Percentiles rank a stretch among this genome's conserved stretches.
These are phyloP conservation scores for Lasiurus cinereus DNA, from an alignment of 2,113 vertebrate species.

Conservation along the genomic window DNA sequence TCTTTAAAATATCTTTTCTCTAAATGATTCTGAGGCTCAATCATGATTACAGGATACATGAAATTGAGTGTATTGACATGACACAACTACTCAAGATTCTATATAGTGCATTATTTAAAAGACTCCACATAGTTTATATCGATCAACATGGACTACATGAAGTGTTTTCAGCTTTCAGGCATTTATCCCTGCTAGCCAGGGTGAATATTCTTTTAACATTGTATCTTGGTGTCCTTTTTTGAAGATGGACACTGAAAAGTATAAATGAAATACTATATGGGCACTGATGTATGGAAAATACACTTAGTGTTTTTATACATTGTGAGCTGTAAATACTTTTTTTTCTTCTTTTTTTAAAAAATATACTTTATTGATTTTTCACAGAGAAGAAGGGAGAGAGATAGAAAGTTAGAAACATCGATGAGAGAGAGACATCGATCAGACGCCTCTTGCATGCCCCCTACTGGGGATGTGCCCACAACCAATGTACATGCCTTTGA, in stretches of 20 bases:
- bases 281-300: conserved; percentile 74
- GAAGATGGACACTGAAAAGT: conserved; percentile 35
- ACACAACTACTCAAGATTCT: conserved; percentile 74
- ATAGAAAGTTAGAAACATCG: no score
- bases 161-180: conserved; percentile 64
- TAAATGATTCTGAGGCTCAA: conserved; percentile 57
- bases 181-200: conserved; percentile 58
- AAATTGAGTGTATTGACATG: conserved; percentile 75
- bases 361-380: no score
- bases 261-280: conserved; percentile 71
- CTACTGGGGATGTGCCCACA: no score
- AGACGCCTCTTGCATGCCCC: no score
- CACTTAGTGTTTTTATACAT: conserved; percentile 57
- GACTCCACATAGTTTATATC: conserved; percentile 73
- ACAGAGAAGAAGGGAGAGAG: no score
- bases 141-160: conserved; percentile 76
- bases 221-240: conserved; percentile 52
- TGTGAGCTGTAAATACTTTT: conserved; percentile 58
- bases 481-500: no score
- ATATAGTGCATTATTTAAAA: conserved; percentile 72
- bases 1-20: conserved; percentile 72
- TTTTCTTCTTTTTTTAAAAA: no score
- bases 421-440: no score
- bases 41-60: conserved; percentile 74
- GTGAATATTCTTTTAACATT: conserved; percentile 66